Conservation (phyloP, 2,888 invertebrate species). For the Aphelenchoides bicaudatus region DNA sequence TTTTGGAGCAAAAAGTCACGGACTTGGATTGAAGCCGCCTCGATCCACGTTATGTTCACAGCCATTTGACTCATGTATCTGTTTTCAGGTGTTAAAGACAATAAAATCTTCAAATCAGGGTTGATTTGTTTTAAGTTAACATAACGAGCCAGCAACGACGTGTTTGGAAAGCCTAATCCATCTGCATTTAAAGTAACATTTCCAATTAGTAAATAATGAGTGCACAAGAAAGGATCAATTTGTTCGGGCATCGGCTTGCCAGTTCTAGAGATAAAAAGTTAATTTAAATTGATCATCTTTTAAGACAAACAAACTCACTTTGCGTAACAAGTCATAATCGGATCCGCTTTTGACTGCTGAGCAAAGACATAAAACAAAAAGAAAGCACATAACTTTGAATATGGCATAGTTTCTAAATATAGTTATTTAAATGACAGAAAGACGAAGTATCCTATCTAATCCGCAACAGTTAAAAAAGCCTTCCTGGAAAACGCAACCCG, state of each 20-base stretch:
- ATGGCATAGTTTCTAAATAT: too few relatives aligned
- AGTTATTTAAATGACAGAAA: too few relatives aligned
- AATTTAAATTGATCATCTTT: neutral
- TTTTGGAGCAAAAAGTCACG: slow-evolving; percentile 25
- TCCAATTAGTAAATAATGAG: slow-evolving; percentile 36
- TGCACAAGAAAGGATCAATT: slow-evolving; percentile 32
- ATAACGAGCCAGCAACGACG: slow-evolving; percentile 17
- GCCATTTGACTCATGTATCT: slow-evolving; percentile 19
- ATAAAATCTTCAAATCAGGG: slow-evolving; percentile 21
- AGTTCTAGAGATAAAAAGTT: slow-evolving; percentile 18
- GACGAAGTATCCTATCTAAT: too few relatives aligned
- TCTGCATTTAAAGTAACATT: slow-evolving; percentile 15
- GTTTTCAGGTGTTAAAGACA: slow-evolving; percentile 25
- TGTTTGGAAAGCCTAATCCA: slow-evolving; percentile 22
- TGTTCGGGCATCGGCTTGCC: slow-evolving; percentile 11
- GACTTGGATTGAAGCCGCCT: neutral
- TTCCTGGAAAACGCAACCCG: too few relatives aligned
- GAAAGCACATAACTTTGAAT: too few relatives aligned
- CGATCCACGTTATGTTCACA: neutral
- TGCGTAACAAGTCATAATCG: slow-evolving; percentile 20
- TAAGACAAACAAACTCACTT: slow-evolving; percentile 17
- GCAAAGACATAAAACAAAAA: too few relatives aligned
- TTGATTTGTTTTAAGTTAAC: slow-evolving; percentile 25
- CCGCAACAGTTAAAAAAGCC: too few relatives aligned
- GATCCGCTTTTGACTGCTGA: too few relatives aligned